These are phyloP conservation scores for Thereva nobilitata DNA, from an alignment of 2,888 invertebrate genomes.

Conservation along the genomic window DNA sequence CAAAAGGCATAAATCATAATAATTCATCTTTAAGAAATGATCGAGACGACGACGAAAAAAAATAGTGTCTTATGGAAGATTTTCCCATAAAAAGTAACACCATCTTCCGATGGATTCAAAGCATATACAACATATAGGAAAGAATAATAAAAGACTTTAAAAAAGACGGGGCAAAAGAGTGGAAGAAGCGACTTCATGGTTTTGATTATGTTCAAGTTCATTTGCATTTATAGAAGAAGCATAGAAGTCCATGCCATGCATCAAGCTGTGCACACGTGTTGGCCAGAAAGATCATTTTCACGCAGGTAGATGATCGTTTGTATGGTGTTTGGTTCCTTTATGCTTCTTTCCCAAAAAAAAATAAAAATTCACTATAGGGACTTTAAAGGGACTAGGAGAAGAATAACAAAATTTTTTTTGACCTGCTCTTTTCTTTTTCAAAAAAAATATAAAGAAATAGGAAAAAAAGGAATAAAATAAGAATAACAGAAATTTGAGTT, in stretches of 20 bases:
- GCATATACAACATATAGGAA: no score
- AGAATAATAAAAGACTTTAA: no score
- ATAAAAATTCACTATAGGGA: not conserved
- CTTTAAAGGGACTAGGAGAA: not conserved
- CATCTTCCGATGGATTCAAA: no score
- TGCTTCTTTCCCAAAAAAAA: not conserved
- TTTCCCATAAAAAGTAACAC: no score
- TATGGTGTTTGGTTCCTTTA: no score
- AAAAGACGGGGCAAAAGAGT: no score
- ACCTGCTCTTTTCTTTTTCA: not conserved
- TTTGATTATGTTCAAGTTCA: constrained; percentile 2
- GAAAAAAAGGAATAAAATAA: not conserved
- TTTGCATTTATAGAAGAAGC: constrained; percentile 22
- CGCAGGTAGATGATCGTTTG: constrained; percentile 22
- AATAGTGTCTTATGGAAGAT: no score
- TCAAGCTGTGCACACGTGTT: constrained; percentile 17
- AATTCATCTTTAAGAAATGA: no score
- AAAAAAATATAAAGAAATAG: not conserved
- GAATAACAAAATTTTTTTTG: not conserved
- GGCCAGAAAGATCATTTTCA: constrained; percentile 16
- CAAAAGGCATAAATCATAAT: no score
- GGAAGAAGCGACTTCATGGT: not conserved
- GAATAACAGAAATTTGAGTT: not conserved
- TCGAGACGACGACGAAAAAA: no score
- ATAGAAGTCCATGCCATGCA: not conserved